Percentiles rank a stretch among this genome's conserved stretches.
Conservation (phyloP, 2,113 vertebrate genomes). For the Nycticryphes semicollaris region DNA sequence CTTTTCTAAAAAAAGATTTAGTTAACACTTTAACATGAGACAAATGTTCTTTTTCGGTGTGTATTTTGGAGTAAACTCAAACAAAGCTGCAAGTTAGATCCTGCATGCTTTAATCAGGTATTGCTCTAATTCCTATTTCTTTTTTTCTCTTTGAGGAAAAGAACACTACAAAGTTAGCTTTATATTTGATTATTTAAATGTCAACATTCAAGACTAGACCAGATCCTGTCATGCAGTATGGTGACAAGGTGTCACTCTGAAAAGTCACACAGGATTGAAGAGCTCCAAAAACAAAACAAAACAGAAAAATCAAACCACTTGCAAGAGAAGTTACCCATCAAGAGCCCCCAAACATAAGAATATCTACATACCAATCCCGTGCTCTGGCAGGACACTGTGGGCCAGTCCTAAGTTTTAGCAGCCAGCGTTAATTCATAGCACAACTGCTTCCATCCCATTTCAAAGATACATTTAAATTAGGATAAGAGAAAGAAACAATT, state of each 20-base stretch:
- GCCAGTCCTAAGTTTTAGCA: not conserved
- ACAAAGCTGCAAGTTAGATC: not conserved
- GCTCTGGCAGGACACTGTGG: not conserved
- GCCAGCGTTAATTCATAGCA: not conserved
- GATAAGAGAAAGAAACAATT: not conserved
- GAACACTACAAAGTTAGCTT: not conserved
- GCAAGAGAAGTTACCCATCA: not conserved
- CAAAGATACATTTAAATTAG: not conserved
- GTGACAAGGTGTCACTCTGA: not conserved
- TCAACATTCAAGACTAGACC: not conserved
- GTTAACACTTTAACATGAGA: not conserved
- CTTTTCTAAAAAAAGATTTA: not conserved
- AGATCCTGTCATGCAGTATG: not conserved
- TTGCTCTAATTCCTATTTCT: not conserved
- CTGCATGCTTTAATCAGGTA: not conserved
- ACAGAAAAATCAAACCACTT: not conserved
- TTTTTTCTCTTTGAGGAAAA: not conserved
- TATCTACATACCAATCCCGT: not conserved
- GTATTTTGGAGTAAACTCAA: not conserved
- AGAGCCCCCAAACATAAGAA: not conserved
- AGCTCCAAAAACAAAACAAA: too few species aligned
- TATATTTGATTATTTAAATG: not conserved
- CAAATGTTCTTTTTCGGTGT: not conserved
- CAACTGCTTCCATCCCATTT: not conserved
- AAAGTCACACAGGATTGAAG: not conserved